Conservation (phyloP, 2,113 vertebrate species). For the Empidonax traillii region DNA sequence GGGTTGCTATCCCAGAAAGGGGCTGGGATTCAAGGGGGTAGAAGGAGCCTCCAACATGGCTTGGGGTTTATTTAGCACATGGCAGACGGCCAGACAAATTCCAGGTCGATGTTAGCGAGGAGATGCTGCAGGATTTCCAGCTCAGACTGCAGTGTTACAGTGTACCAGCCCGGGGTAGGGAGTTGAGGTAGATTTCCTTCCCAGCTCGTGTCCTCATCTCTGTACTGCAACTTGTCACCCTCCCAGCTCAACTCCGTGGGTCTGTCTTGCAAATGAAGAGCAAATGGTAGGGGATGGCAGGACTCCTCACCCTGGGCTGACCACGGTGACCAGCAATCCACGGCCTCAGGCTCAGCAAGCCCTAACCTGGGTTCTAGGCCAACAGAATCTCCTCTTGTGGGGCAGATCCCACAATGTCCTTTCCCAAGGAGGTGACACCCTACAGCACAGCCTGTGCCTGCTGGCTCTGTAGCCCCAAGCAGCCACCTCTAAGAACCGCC, state of each 20-base stretch:
- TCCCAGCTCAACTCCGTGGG: not conserved
- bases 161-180: not conserved
- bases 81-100: slow-evolving; percentile 63
- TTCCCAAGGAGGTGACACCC: not conserved
- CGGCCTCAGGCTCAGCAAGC: not conserved
- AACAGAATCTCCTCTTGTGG: not conserved
- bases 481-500: not conserved
- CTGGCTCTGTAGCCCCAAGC: not conserved
- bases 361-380: not conserved
- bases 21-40: slow-evolving; percentile 58
- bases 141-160: not conserved
- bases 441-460: not conserved
- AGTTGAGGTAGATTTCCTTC: not conserved
- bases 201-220: not conserved
- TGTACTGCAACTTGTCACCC: not conserved
- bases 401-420: not conserved
- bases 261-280: not conserved
- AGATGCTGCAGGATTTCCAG: slow-evolving; percentile 48
- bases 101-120: slow-evolving; percentile 29
- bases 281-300: not conserved
- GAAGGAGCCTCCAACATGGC: slow-evolving; percentile 58
- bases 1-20: slow-evolving; percentile 47
- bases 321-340: not conserved
- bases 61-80: slow-evolving; percentile 63
- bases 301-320: not conserved